Base-by-base conservation (phyloP, 2,113 vertebrate genomes). In the Symphodus melops region DNA sequence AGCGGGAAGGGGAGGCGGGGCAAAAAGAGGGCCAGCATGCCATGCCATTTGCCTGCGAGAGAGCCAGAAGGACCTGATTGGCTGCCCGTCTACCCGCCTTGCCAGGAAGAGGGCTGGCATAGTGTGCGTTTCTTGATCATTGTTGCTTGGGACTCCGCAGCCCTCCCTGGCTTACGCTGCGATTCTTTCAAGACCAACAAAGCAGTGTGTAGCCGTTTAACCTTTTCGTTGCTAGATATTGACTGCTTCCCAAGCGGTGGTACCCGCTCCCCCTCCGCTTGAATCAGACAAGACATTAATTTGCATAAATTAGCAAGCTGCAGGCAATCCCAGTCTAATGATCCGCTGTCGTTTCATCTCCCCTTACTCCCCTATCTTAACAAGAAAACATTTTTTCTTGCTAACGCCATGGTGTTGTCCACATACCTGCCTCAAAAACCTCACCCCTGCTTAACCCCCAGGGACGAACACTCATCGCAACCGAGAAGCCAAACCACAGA, bases 251-350 rank as follows among this genome's bases (percentile, higher is more conserved):
- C 89, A 91, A 90, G 87, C 54, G 36, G 62, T 72, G 70, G 68
- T 79, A 65, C 66, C 62, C 41, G 11, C 86, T 68, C 72, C 72
- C 69, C 58, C 70, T 79, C 68, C 57, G 51, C 71, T 84, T 77
- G 70, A 88, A 87, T 72, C 69, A 78, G 86, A 67, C 75, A 75
- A 89, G 81, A 91, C 83, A 87, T 92, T 88, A 72, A 93, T 94
- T 92, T 91, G 82, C 92, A 94, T 94, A 89, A 94, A 94, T 94
- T 93, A 94, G 74, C 68, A 70, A 86, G 76, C 74, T 71, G 83
- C 86, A 89, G 82, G 88, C 88, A 73, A 80, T 89, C 81, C 76
- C 80, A 69, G 78, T 76, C 86, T 92, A 93, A 93, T 84, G 88
- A 93, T 85, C 69, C 52, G 5, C 61, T 86, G 75, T 87, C 72